Percentiles rank a stretch among this genome's conserved stretches.
Evolutionary conservation across 2,113 vertebrate species (phyloP).

Genomic region (Anarrhichthys ocellatus): DNA sequence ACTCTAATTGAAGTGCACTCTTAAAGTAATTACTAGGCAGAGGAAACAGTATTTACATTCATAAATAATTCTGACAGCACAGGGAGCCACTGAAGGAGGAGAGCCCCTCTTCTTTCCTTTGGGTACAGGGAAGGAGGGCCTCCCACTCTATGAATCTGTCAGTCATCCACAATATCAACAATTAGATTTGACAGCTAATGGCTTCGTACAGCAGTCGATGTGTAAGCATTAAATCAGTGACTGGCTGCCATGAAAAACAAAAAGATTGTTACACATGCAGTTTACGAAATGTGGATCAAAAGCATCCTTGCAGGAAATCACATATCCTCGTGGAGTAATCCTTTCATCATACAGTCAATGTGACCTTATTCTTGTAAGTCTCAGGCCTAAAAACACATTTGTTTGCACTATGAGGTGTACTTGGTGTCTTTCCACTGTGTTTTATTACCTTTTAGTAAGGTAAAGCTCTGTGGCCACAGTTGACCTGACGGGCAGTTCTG

Average conservation of each 20-base stretch:
- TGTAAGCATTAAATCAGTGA: constrained; percentile 17
- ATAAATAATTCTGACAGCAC: constrained; percentile 77
- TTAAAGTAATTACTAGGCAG: constrained; percentile 81
- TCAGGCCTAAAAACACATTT: background rate
- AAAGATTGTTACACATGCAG: constrained; percentile 13
- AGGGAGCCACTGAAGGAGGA: constrained; percentile 43
- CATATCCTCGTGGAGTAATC: constrained; percentile 11
- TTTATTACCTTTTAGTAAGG: constrained; percentile 60
- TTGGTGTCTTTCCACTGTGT: constrained; percentile 26
- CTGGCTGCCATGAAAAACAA: constrained; percentile 5
- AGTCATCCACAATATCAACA: constrained; percentile 53
- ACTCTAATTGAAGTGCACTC: constrained; percentile 81
- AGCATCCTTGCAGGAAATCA: constrained; percentile 19
- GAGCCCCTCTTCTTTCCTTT: constrained; percentile 41
- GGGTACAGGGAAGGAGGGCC: constrained; percentile 33
- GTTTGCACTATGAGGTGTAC: background rate
- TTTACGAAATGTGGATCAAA: constrained; percentile 38
- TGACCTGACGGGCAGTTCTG: constrained; percentile 42
- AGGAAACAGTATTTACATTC: constrained; percentile 77
- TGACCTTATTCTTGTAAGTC: background rate
- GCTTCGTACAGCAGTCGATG: constrained; percentile 16
- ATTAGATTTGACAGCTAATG: constrained; percentile 45
- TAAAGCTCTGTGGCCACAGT: constrained; percentile 45
- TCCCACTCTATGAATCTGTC: constrained; percentile 47
- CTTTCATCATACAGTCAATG: constrained; percentile 11